Evolutionary conservation across 2,888 invertebrate genomes (phyloP), one percentile per base, ranked within the genome.

Genomic region (Dasypolia templi): DNA sequence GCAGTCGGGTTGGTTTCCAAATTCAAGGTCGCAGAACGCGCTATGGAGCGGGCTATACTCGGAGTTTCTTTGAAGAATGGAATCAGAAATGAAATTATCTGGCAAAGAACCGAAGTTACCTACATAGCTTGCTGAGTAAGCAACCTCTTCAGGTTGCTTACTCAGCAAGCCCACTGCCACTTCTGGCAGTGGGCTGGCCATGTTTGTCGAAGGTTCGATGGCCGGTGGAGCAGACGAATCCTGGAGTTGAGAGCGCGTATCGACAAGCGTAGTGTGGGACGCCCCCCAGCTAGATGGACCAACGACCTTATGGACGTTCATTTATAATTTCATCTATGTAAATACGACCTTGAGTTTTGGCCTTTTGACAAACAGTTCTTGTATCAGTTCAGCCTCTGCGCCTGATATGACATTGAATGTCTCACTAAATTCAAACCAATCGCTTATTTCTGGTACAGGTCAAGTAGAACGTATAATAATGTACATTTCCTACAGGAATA

Each of bases 401-500:
- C 35, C 39, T 9, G 39, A 39, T 9, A 39, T 39, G 22, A 17
- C 0, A 46, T 63, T 17, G 9, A 22, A 63, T 29, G 7, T 4
- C 2, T 12, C 12, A 12, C 22, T 3, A 12, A 62, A 11, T 29
- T 32, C 17, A 17, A 17, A 17, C 14, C 6, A 12, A 12, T 42
- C 2, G 26, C 44, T 19, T 59, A 32, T 63, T 63, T 39, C 11
- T 11, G 12, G 44, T 11, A 6, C 17, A 51, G 17, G 11, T 39
- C n/a, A 51, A 42, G 4, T 29, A 19, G 2, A 49, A 12, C 1
- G 22, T 14, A 29, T 1, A 39, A 39, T 22, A 17, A 35, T 12
- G 19, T 62, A 39, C 9, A 73, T 67, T 46, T n/a, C 17, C 68
- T 26, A 9, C 69, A 42, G 32, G 32, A 49, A 64, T 72, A 72